Evolutionary conservation across 2,113 vertebrate genomes (phyloP).

Genomic region (Corydoras sp.): DNA sequence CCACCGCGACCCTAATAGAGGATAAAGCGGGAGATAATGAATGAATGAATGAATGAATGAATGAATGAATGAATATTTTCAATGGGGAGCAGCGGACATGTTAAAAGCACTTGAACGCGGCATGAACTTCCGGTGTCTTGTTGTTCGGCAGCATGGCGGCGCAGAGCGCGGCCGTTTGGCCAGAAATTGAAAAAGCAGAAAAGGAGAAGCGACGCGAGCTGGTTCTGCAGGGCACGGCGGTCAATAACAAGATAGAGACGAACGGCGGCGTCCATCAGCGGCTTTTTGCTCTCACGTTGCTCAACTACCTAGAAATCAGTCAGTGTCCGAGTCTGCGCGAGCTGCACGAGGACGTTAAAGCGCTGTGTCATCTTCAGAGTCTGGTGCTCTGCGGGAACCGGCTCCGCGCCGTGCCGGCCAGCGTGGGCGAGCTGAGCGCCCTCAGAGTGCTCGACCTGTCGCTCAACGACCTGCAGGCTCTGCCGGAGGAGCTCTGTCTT

Average conservation of each 20-base stretch:
- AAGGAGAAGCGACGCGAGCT: constrained; percentile 77
- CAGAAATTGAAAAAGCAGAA: constrained; percentile 72
- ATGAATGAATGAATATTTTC: too few species aligned
- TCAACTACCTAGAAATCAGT: constrained; percentile 77
- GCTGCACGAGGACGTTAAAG: constrained; percentile 66
- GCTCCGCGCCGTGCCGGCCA: constrained; percentile 67
- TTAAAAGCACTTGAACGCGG: neutral
- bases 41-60: too few species aligned
- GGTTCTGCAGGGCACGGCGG: constrained; percentile 60
- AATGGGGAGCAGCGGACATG: neutral
- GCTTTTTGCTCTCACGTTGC: constrained; percentile 62
- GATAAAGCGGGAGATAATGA: too few species aligned
- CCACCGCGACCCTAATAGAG: too few species aligned
- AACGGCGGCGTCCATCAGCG: constrained; percentile 56
- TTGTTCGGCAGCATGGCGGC: constrained; percentile 56
- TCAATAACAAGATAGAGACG: constrained; percentile 61
- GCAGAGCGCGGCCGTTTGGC: constrained; percentile 48
- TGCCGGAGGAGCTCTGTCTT: constrained; percentile 66
- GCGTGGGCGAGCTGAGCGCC: constrained; percentile 54
- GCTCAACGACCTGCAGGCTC: constrained; percentile 61
- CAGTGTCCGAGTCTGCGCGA: constrained; percentile 74
- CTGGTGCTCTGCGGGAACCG: constrained; percentile 76
- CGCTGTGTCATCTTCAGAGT: constrained; percentile 72
- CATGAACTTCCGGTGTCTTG: too few species aligned
- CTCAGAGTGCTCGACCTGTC: constrained; percentile 68